Percentiles rank a stretch among this genome's conserved stretches.
Conservation (phyloP, 2,113 vertebrate species). For the Salvator merianae region DNA sequence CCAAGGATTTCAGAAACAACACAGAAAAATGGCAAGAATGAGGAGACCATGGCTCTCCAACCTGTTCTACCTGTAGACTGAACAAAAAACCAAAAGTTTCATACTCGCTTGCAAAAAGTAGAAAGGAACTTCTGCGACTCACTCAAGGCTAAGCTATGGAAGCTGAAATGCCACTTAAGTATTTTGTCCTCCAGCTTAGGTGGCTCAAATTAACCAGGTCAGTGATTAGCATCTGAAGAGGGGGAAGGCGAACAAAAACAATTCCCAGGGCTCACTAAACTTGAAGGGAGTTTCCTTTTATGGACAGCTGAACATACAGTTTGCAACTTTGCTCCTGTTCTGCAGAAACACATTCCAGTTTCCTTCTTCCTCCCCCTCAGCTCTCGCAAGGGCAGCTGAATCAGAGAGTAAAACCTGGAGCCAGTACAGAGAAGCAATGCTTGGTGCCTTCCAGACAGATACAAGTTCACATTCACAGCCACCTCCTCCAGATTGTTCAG, state of each 20-base stretch:
- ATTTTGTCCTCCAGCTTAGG: neutral
- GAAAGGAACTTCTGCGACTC: neutral
- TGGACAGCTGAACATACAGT: slow-evolving; percentile 20
- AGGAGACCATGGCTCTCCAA: neutral
- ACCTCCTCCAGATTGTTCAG: neutral
- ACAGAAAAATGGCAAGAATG: neutral
- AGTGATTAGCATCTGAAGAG: neutral
- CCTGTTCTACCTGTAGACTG: neutral
- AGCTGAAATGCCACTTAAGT: neutral
- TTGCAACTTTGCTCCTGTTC: neutral
- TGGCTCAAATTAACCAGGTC: neutral
- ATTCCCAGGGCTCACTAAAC: slow-evolving; percentile 12
- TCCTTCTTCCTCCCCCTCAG: neutral
- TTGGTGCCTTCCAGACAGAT: neutral
- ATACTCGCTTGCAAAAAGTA: too few relatives aligned
- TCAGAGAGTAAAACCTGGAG: neutral
- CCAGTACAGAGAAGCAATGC: neutral
- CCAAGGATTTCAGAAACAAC: neutral
- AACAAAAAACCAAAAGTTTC: neutral
- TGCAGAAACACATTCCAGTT: slow-evolving; percentile 22
- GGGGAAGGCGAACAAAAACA: neutral
- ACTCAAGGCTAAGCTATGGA: neutral
- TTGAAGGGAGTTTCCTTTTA: slow-evolving; percentile 31
- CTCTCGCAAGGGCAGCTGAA: slow-evolving; percentile 2
- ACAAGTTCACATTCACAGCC: neutral